phyloP scores from a whole-genome alignment of 2,113 vertebrate species.

The Pterophyllum scalare region DNA sequence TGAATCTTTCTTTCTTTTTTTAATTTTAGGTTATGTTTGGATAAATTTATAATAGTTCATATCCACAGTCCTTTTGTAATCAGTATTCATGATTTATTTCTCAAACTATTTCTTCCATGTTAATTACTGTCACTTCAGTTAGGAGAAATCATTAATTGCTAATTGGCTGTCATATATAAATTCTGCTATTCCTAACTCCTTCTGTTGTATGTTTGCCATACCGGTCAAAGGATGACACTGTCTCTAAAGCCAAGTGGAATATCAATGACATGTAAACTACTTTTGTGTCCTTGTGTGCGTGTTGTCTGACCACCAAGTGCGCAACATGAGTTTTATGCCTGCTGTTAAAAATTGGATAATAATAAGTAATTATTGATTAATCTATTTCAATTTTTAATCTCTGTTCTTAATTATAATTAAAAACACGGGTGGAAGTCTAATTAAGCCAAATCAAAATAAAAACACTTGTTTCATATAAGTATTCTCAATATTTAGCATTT shows the following conservation, averaged over 20 bases:
- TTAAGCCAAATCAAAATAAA: not conserved
- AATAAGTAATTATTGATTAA: slow-evolving; percentile 3
- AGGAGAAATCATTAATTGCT: slow-evolving; percentile 13
- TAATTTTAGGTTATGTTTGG: not conserved
- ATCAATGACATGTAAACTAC: slow-evolving; percentile 38
- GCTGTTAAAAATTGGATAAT: slow-evolving; percentile 15
- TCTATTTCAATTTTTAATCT: not conserved
- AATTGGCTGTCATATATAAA: not conserved
- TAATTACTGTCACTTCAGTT: slow-evolving; percentile 21
- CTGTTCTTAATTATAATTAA: slow-evolving; percentile 8
- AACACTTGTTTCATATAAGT: not conserved
- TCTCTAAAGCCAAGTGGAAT: slow-evolving; percentile 34
- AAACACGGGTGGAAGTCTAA: not conserved
- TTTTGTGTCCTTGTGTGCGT: slow-evolving; percentile 9
- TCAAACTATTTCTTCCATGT: not conserved
- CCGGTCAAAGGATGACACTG: slow-evolving; percentile 11
- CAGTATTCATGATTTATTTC: slow-evolving; percentile 7
- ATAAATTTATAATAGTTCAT: not conserved
- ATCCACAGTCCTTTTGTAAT: not conserved
- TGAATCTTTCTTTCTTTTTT: not conserved
- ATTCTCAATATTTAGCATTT: not conserved
- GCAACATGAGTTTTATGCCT: not conserved
- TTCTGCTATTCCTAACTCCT: slow-evolving; percentile 38
- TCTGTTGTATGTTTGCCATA: slow-evolving; percentile 23
- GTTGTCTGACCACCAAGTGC: slow-evolving; percentile 7